Conservation (phyloP, 2,797 vertebrate species). For the Neomorphus geoffroyi region DNA sequence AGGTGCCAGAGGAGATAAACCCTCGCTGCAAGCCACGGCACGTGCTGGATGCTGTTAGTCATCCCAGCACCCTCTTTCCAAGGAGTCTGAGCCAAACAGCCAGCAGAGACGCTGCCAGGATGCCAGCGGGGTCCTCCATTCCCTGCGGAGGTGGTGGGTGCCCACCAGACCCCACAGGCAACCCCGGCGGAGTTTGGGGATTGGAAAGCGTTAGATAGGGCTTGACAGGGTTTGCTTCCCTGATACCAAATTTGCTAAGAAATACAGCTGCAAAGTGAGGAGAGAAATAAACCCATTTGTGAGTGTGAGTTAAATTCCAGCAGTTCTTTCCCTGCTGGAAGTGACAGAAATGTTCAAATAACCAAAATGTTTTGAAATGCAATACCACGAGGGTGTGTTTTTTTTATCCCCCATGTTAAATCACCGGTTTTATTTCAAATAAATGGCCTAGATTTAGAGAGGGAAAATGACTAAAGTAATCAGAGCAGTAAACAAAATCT, state of each 20-base stretch:
- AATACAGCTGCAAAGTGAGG: neutral
- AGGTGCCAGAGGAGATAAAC: neutral
- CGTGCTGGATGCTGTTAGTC: fast-evolving
- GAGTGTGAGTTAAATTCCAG: conserved; percentile 20
- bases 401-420: neutral
- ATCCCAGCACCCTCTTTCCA: neutral
- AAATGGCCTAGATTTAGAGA: neutral
- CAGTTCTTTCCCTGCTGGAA: conserved; percentile 17
- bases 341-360: conserved; percentile 46
- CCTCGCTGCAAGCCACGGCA: neutral
- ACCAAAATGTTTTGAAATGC: conserved; percentile 49
- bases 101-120: neutral
- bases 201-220: neutral
- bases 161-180: neutral
- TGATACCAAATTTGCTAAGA: neutral
- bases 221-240: neutral
- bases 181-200: neutral
- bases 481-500: neutral
- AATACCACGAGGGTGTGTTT: neutral
- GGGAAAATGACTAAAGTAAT: neutral
- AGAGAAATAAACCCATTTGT: neutral
- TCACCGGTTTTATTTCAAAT: conserved; percentile 1
- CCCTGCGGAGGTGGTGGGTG: neutral
- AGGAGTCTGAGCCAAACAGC: neutral
- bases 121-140: neutral